phyloP scores from a whole-genome alignment of 2,888 invertebrate species.

The Drosophila buzzatii region DNA sequence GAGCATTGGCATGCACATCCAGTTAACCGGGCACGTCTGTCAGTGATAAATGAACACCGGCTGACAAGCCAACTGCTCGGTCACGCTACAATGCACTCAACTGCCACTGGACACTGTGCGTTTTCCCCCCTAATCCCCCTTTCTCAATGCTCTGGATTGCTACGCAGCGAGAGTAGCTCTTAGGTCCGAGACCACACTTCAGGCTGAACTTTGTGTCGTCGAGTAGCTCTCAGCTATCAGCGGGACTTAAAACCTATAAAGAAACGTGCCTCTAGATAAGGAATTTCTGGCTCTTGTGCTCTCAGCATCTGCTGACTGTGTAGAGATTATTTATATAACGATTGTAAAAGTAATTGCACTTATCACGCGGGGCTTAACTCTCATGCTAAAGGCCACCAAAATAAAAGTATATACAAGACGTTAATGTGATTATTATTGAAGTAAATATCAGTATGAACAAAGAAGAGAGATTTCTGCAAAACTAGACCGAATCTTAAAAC shows the following conservation, averaged over 20 bases:
- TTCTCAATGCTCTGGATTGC: too few species aligned
- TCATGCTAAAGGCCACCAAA: constrained; percentile 13
- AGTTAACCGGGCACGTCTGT: constrained; percentile 50
- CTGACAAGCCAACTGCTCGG: constrained; percentile 37
- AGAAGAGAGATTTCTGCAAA: neutral
- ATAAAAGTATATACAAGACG: neutral
- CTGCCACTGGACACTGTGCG: constrained; percentile 10
- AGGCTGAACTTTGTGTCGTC: constrained; percentile 34
- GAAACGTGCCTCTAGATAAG: constrained; percentile 30
- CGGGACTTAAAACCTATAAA: constrained; percentile 10
- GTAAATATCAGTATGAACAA: neutral
- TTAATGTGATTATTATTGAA: constrained; percentile 3
- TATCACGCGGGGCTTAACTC: constrained; percentile 10
- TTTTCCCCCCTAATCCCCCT: neutral
- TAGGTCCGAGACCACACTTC: constrained; percentile 18
- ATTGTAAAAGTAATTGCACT: constrained; percentile 24
- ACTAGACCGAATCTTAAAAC: neutral
- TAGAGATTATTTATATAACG: constrained; percentile 25
- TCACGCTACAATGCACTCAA: constrained; percentile 54
- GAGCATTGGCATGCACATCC: constrained; percentile 24
- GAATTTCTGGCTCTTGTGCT: constrained; percentile 5
- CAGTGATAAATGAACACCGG: constrained; percentile 66
- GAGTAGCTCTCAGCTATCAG: constrained; percentile 37
- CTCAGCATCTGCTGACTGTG: constrained; percentile 15
- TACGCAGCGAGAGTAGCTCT: constrained; percentile 10